These are phyloP conservation scores for Gavia stellata DNA, from an alignment of 2,113 vertebrate species.

Conservation along the genomic window DNA sequence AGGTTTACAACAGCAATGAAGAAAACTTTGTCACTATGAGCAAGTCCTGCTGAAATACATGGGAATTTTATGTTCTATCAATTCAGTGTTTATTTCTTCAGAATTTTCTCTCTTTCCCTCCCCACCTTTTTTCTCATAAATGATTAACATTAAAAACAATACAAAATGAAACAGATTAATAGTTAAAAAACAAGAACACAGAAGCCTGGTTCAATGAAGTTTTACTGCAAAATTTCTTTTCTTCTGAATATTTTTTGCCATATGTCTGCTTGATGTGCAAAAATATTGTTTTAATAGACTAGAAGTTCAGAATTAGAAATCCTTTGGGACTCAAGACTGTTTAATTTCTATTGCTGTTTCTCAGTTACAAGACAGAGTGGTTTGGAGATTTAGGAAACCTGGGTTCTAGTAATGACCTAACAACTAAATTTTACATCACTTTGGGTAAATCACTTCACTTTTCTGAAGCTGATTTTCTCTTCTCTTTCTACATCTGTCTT, in stretches of 20 bases:
- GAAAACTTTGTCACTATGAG: background rate
- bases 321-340: fast-evolving
- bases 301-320: background rate
- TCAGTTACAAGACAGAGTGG: background rate
- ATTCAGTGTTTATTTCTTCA: background rate
- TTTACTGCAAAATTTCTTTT: background rate
- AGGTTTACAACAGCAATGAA: background rate
- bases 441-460: background rate
- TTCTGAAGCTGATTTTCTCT: background rate
- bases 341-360: background rate
- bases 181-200: background rate
- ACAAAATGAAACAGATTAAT: background rate
- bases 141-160: background rate
- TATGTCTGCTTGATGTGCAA: background rate
- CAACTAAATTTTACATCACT: background rate
- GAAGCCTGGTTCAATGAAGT: background rate
- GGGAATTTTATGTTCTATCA: background rate
- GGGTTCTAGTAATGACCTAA: background rate
- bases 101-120: background rate
- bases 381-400: background rate
- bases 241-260: background rate
- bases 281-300: background rate
- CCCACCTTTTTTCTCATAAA: background rate
- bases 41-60: background rate
- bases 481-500: background rate